These are phyloP conservation scores for Acleris laterana DNA, from an alignment of 2,888 invertebrate genomes.

Conservation along the genomic window DNA sequence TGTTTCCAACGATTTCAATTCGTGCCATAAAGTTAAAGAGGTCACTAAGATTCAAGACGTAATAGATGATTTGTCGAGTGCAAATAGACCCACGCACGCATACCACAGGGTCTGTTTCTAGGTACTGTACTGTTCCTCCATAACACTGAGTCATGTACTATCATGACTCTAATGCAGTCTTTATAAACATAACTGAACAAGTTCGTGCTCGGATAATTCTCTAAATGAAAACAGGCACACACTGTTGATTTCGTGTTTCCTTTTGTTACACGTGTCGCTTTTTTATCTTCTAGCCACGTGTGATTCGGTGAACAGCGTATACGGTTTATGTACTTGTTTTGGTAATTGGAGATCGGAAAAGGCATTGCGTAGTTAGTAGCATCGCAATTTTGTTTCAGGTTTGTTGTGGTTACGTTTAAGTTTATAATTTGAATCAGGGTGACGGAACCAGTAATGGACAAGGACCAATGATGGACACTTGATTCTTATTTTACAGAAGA, in stretches of 20 bases:
- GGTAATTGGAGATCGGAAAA: neutral
- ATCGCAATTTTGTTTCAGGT: no score
- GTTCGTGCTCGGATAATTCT: constrained; percentile 39
- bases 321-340: constrained; percentile 6
- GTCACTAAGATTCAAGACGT: neutral
- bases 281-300: constrained; percentile 47
- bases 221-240: constrained; percentile 44
- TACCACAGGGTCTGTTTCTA: neutral
- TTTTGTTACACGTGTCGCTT: constrained; percentile 50
- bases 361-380: neutral
- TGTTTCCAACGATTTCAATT: no score
- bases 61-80: neutral
- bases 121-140: neutral
- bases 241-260: constrained; percentile 45
- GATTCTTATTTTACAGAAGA: no score
- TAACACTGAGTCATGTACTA: constrained; percentile 1
- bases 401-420: no score
- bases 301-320: constrained; percentile 9
- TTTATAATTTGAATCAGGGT: no score
- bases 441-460: no score
- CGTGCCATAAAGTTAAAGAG: neutral
- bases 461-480: no score
- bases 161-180: constrained; percentile 2
- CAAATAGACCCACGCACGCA: constrained; percentile 1
- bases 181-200: constrained; percentile 15